Percentiles rank a stretch among this genome's conserved stretches.
Conservation (phyloP, 53 echinoderm and acorn worm genomes). For the Temnopleurus reevesii region DNA sequence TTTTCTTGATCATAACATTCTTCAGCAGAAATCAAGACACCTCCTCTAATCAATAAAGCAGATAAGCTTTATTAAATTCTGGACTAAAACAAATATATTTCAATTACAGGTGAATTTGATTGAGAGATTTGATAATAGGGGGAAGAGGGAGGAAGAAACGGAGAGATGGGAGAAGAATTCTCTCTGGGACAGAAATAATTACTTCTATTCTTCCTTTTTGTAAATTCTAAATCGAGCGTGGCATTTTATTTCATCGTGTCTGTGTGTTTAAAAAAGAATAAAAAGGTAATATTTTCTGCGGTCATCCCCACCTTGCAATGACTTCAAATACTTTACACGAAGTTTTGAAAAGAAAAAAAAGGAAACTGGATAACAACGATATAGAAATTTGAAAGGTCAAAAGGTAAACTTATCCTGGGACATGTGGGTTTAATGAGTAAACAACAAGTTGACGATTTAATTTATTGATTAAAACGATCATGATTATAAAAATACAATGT, state of each 20-base stretch:
- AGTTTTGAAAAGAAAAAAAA: background rate
- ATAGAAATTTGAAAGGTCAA: background rate
- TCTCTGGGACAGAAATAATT: conserved; percentile 1
- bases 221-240: conserved; percentile 30
- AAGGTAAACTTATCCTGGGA: background rate
- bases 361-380: background rate
- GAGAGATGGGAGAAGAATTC: background rate
- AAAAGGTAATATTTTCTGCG: conserved; percentile 28
- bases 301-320: background rate
- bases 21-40: too few species aligned
- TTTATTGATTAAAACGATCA: too few species aligned
- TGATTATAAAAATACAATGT: too few species aligned
- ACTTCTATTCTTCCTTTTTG: conserved; percentile 31
- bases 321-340: background rate
- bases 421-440: too few species aligned
- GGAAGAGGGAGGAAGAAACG: background rate
- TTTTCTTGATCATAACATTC: too few species aligned
- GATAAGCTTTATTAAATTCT: too few species aligned
- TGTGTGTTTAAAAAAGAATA: background rate
- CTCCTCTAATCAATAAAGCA: too few species aligned
- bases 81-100: too few species aligned
- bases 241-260: conserved; percentile 22
- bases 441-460: too few species aligned
- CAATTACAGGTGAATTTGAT: too few species aligned
- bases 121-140: background rate